Percentiles rank a stretch among this genome's conserved stretches.
These are phyloP conservation scores for Penaeus monodon DNA, from an alignment of 2,888 invertebrate genomes.

Conservation along the genomic window DNA sequence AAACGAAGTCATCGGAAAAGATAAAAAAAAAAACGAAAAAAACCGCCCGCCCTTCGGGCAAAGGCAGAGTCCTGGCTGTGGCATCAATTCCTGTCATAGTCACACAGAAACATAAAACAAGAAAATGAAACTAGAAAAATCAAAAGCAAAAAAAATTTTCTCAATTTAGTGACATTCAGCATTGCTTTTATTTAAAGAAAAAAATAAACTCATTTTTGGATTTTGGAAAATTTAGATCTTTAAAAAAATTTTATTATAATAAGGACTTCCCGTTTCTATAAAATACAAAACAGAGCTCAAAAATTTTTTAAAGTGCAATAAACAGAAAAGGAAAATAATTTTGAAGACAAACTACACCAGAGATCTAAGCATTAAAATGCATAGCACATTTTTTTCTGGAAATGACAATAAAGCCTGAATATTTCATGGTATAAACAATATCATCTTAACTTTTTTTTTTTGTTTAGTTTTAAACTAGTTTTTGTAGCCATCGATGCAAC, in stretches of 20 bases:
- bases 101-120: no score
- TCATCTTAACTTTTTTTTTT: constrained; percentile 34
- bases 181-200: background rate
- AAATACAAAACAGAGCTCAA: constrained; percentile 49
- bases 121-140: background rate
- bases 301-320: constrained; percentile 40
- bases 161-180: constrained; percentile 14
- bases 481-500: background rate
- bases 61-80: constrained; percentile 35
- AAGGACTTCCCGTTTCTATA: constrained; percentile 37
- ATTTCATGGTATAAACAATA: constrained; percentile 36
- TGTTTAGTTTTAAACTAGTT: no score
- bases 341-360: constrained; percentile 54
- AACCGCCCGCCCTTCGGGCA: background rate
- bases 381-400: constrained; percentile 42
- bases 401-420: constrained; percentile 56
- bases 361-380: constrained; percentile 55
- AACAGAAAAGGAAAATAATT: constrained; percentile 11
- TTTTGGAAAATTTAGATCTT: background rate
- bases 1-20: constrained; percentile 38
- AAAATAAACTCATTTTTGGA: constrained; percentile 1
- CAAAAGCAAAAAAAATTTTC: constrained; percentile 17
- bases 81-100: no score
- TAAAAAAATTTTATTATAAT: constrained; percentile 14
- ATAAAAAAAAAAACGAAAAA: constrained; percentile 34